Conservation (phyloP, 1,140 invertebrate species). For the Wasmannia auropunctata region DNA sequence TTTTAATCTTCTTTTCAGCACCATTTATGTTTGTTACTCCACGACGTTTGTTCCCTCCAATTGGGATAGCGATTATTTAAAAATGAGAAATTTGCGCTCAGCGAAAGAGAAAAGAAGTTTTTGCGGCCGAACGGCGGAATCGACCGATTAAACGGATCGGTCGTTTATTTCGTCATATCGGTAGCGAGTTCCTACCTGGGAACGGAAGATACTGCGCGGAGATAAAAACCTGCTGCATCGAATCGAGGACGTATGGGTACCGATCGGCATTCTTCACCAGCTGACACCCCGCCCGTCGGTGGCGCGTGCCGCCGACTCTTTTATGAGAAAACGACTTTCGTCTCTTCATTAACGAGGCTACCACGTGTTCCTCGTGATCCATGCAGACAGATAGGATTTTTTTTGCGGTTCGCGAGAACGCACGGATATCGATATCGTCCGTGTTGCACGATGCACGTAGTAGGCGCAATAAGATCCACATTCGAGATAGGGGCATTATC, state of each 20-base stretch:
- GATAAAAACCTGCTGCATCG: constrained; percentile 73
- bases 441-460: background rate
- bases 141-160: constrained; percentile 14
- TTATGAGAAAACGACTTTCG: constrained; percentile 51
- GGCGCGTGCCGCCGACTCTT: constrained; percentile 69
- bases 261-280: constrained; percentile 72
- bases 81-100: background rate
- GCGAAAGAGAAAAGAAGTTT: background rate
- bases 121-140: too few species aligned
- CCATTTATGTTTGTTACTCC: background rate
- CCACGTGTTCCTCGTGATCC: constrained; percentile 54
- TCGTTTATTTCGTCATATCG: constrained; percentile 54
- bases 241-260: constrained; percentile 66
- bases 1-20: background rate
- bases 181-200: constrained; percentile 51
- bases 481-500: constrained; percentile 7
- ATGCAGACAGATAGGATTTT: constrained; percentile 39
- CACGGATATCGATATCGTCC: background rate
- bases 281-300: constrained; percentile 65
- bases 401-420: constrained; percentile 3
- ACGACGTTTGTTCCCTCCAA: background rate
- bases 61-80: background rate
- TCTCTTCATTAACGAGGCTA: constrained; percentile 64
- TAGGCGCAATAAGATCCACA: constrained; percentile 1
- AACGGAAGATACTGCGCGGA: constrained; percentile 59